phyloP scores from a whole-genome alignment of 2,797 vertebrate genomes.

The Crotalus adamanteus region DNA sequence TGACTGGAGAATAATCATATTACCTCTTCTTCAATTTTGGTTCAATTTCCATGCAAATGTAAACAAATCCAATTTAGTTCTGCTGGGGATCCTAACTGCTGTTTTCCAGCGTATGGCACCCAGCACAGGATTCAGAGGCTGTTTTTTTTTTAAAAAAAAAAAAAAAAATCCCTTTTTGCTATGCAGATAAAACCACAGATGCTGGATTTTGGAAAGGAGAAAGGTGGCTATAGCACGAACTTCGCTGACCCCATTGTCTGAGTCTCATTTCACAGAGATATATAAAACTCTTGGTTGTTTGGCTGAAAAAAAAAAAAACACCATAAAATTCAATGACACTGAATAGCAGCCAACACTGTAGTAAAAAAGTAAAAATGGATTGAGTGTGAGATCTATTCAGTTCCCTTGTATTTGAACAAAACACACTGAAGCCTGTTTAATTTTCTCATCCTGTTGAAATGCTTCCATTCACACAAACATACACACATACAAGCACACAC shows the following conservation, averaged over 20 bases:
- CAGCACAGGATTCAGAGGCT: not conserved
- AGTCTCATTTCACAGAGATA: not conserved
- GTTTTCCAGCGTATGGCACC: not conserved
- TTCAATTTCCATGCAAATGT: not conserved
- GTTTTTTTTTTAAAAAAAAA: too few species aligned
- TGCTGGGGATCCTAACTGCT: not conserved
- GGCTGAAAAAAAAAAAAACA: not conserved
- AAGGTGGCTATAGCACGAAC: too few species aligned
- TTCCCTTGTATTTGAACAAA: not conserved
- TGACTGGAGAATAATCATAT: not conserved
- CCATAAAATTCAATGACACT: not conserved
- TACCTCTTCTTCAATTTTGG: not conserved
- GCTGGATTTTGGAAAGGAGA: not conserved
- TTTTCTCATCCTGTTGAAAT: not conserved
- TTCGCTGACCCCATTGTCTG: too few species aligned
- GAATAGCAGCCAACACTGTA: not conserved
- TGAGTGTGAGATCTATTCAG: not conserved
- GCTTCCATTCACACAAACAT: not conserved
- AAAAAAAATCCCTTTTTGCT: not conserved
- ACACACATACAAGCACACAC: not conserved
- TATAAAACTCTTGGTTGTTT: not conserved
- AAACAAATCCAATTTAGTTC: not conserved
- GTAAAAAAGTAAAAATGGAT: not conserved
- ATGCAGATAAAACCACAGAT: not conserved
- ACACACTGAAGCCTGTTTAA: not conserved